Conservation (phyloP, 2,888 invertebrate species). For the Sphaerophoria taeniata region DNA sequence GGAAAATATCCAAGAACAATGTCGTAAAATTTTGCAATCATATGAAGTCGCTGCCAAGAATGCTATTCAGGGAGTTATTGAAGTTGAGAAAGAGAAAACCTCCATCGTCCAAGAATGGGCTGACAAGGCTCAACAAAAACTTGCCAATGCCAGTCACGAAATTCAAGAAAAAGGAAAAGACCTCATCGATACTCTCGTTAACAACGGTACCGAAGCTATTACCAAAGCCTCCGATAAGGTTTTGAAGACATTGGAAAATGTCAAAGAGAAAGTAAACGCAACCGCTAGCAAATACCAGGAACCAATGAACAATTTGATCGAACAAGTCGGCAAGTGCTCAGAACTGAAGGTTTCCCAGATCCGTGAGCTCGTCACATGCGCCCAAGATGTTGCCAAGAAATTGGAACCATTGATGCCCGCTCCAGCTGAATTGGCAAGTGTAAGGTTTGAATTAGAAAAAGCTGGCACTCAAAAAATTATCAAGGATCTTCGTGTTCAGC, state of each 20-base stretch:
- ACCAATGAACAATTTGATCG: conserved; percentile 45
- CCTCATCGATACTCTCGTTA: conserved; percentile 24
- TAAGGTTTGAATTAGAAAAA: conserved; percentile 24
- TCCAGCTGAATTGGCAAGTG: conserved; percentile 1
- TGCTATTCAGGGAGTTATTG: neutral
- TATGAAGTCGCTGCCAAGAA: conserved; percentile 24
- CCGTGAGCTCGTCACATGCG: conserved; percentile 2
- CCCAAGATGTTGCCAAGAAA: neutral
- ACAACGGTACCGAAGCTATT: conserved; percentile 16
- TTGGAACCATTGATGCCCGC: conserved; percentile 17
- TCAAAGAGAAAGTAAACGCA: conserved; percentile 43
- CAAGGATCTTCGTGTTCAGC: conserved; percentile 21
- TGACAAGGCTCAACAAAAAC: conserved; percentile 28
- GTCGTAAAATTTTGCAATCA: conserved; percentile 21
- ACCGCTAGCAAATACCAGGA: conserved; percentile 28
- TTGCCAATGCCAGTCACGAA: conserved; percentile 34
- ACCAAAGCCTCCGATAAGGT: conserved; percentile 39
- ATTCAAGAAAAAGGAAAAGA: conserved; percentile 39
- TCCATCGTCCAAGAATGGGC: conserved; percentile 35
- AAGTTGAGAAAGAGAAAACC: conserved; percentile 9
- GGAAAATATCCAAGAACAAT: conserved; percentile 11
- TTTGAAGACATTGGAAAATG: conserved; percentile 6
- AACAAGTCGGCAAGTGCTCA: conserved; percentile 42
- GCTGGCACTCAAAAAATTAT: conserved; percentile 9
- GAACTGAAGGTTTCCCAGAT: neutral